These are phyloP conservation scores for Glossophaga mutica DNA, from an alignment of 2,797 vertebrate genomes.

Conservation along the genomic window DNA sequence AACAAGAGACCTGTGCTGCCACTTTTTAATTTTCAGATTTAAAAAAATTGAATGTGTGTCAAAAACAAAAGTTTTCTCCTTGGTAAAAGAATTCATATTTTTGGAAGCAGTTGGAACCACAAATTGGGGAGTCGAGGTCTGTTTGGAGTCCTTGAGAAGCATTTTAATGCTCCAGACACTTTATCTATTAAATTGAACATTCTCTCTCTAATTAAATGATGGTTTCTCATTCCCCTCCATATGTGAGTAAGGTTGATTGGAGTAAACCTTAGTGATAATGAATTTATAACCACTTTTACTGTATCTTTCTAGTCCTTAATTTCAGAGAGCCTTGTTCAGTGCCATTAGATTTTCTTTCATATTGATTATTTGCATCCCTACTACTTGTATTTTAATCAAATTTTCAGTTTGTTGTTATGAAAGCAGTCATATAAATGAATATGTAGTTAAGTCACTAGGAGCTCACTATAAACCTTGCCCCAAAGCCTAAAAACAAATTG, in stretches of 20 bases:
- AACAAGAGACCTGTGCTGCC: background rate
- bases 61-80: background rate
- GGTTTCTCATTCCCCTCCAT: background rate
- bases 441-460: background rate
- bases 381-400: background rate
- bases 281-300: conserved; percentile 9
- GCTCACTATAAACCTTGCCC: background rate
- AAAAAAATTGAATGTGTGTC: background rate
- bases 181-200: background rate
- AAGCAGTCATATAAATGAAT: background rate
- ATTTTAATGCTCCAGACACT: background rate
- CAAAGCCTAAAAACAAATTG: background rate
- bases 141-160: background rate
- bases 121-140: background rate
- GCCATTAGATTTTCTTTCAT: background rate
- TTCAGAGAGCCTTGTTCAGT: background rate
- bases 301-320: background rate
- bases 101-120: background rate
- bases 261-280: background rate
- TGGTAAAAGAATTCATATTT: background rate
- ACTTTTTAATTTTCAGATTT: background rate
- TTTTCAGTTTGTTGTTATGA: background rate
- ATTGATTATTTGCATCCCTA: background rate
- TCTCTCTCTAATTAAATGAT: conserved; percentile 19
- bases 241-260: conserved; percentile 2